A percentile compares a stretch with the other conserved stretches of the same genome.
These are phyloP conservation scores for Stenurella melanura DNA, from an alignment of 2,888 invertebrate species.

Conservation along the genomic window DNA sequence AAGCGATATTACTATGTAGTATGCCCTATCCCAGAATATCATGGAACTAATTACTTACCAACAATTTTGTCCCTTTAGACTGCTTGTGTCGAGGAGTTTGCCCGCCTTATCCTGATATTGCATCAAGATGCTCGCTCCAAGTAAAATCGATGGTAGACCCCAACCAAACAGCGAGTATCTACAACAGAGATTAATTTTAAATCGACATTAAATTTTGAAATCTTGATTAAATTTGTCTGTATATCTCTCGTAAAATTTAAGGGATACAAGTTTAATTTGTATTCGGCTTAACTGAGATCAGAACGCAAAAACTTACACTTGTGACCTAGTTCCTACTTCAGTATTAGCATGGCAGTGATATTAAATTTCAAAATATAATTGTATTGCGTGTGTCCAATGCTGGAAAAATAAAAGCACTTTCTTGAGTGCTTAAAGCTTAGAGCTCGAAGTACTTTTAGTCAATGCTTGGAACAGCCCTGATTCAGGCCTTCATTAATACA, in stretches of 20 bases:
- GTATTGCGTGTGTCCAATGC: no score
- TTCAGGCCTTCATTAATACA: no score
- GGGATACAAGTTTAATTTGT: constrained; percentile 7
- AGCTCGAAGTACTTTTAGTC: no score
- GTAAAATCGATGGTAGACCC: constrained; percentile 78
- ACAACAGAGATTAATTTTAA: constrained; percentile 59
- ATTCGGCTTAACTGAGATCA: background rate
- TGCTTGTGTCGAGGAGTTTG: constrained; percentile 73
- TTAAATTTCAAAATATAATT: no score
- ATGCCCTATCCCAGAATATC: constrained; percentile 12
- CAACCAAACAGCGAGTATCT: constrained; percentile 80
- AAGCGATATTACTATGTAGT: background rate
- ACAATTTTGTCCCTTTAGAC: constrained; percentile 75
- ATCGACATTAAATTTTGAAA: constrained; percentile 18
- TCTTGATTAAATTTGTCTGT: constrained; percentile 6
- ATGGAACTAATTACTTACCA: constrained; percentile 71
- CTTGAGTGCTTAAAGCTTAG: no score
- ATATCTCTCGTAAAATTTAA: constrained; percentile 3
- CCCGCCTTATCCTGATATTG: constrained; percentile 75
- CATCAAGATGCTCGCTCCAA: constrained; percentile 75
- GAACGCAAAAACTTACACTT: background rate
- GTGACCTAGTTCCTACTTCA: background rate
- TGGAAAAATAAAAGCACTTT: no score
- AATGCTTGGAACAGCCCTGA: no score
- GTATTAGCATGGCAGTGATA: no score